A percentile compares a stretch with the other conserved stretches of the same genome.
phyloP scores from a whole-genome alignment of 2,113 vertebrate species.

The Vicugna pacos region DNA sequence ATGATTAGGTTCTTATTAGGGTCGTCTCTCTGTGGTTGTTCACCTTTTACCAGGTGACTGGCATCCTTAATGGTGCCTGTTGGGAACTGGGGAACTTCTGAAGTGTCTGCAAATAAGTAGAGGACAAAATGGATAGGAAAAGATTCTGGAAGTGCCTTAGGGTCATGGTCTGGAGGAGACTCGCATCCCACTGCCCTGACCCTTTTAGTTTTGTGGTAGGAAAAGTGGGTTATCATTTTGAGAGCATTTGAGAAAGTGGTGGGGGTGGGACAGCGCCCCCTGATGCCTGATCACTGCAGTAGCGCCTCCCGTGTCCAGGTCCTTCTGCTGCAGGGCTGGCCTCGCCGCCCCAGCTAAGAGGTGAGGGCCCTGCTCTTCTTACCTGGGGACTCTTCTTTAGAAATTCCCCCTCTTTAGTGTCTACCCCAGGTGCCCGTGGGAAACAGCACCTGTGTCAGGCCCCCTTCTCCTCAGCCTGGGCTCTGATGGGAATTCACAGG shows the following conservation, averaged over 20 bases:
- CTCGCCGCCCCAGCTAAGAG: neutral
- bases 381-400: neutral
- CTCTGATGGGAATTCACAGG: neutral
- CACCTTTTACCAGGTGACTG: neutral
- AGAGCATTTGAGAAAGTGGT: accelerated
- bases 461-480: neutral
- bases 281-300: neutral
- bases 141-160: neutral
- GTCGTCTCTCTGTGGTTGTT: neutral
- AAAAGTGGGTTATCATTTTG: neutral
- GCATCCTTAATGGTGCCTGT: accelerated
- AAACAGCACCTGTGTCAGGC: neutral
- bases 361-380: neutral
- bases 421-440: neutral
- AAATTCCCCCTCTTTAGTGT: neutral
- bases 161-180: neutral
- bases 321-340: neutral
- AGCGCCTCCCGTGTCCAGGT: neutral
- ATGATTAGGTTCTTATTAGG: no score
- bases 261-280: neutral
- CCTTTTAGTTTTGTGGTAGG: neutral
- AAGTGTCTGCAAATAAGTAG: neutral
- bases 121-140: neutral
- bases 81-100: neutral
- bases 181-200: accelerated